These are phyloP conservation scores for Cassiopea xamachana DNA, from an alignment of 30 jellyfish, hydroid and myxozoan species.

Conservation along the genomic window DNA sequence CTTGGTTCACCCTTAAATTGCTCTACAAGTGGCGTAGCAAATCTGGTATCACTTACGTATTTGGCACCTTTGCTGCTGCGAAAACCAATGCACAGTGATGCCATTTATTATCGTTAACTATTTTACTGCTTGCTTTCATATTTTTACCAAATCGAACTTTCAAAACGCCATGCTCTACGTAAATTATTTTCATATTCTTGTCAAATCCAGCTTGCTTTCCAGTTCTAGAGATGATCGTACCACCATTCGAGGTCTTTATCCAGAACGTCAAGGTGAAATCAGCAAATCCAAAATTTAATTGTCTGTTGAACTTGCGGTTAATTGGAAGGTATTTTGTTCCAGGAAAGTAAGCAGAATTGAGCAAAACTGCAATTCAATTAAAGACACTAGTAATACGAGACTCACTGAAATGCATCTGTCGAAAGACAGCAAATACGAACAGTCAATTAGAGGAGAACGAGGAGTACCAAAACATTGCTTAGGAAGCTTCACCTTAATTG, in stretches of 20 bases:
- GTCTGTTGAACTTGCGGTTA: constrained; percentile 27
- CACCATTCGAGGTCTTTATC: constrained; percentile 64
- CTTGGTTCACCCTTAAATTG: too few species aligned
- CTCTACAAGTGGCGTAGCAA: too few species aligned
- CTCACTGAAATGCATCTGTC: too few species aligned
- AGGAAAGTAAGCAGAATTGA: constrained; percentile 26
- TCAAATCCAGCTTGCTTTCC: constrained; percentile 34
- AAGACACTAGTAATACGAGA: not conserved
- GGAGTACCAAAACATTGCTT: too few species aligned
- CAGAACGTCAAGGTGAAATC: constrained; percentile 77
- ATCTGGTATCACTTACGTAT: constrained; percentile 50
- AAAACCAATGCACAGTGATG: constrained; percentile 69
- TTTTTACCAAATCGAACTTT: constrained; percentile 69
- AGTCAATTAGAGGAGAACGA: too few species aligned
- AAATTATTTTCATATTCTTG: constrained; percentile 40
- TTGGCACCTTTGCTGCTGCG: constrained; percentile 26
- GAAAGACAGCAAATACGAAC: too few species aligned
- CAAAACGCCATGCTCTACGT: constrained; percentile 61
- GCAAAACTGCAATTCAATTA: constrained; percentile 27
- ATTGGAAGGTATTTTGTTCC: constrained; percentile 73
- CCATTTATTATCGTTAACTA: constrained; percentile 73
- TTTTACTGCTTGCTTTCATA: not conserved
- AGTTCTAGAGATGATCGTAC: constrained; percentile 74
- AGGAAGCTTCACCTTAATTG: too few species aligned
- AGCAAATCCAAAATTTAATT: constrained; percentile 69